Evolutionary conservation across 1,140 invertebrate species (phyloP).

Genomic region (Zaprionus tsacasi): DNA sequence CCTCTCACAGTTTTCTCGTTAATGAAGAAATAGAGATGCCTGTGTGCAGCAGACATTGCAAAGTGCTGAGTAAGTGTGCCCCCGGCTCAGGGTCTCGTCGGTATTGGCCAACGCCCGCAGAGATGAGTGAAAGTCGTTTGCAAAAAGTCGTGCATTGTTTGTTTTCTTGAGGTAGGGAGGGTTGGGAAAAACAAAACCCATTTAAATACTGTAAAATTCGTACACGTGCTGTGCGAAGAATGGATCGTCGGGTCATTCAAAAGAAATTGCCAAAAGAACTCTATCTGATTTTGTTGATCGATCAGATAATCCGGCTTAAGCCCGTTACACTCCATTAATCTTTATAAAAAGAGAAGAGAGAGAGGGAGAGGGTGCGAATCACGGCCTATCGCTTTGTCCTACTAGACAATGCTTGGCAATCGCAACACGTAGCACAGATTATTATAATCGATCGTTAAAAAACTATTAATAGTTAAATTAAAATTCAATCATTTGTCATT

Average conservation of each 20-base stretch:
- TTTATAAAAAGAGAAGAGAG: background rate
- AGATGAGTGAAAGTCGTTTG: conserved; percentile 70
- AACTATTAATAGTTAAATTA: conserved; percentile 58
- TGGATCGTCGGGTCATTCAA: conserved; percentile 23
- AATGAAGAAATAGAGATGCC: conserved; percentile 75
- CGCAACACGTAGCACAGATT: conserved; percentile 9
- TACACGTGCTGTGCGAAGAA: conserved; percentile 57
- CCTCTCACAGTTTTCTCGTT: conserved; percentile 58
- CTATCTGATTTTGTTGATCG: conserved; percentile 27
- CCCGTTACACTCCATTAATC: background rate
- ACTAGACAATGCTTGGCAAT: conserved; percentile 8
- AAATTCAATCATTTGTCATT: conserved; percentile 74
- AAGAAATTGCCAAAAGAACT: conserved; percentile 42
- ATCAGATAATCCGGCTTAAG: conserved; percentile 37
- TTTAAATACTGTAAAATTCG: conserved; percentile 32
- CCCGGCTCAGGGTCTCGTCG: conserved; percentile 6
- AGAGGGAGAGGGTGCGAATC: background rate
- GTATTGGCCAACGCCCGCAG: conserved; percentile 50
- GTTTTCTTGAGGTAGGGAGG: conserved; percentile 8
- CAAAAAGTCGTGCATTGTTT: conserved; percentile 73
- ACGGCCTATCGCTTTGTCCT: background rate
- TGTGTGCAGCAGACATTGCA: conserved; percentile 19
- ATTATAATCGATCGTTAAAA: conserved; percentile 55
- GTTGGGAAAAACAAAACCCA: conserved; percentile 19
- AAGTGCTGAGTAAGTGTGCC: conserved; percentile 52